Evolutionary conservation across 2,113 vertebrate species (phyloP).

Genomic region (Scomber scombrus): DNA sequence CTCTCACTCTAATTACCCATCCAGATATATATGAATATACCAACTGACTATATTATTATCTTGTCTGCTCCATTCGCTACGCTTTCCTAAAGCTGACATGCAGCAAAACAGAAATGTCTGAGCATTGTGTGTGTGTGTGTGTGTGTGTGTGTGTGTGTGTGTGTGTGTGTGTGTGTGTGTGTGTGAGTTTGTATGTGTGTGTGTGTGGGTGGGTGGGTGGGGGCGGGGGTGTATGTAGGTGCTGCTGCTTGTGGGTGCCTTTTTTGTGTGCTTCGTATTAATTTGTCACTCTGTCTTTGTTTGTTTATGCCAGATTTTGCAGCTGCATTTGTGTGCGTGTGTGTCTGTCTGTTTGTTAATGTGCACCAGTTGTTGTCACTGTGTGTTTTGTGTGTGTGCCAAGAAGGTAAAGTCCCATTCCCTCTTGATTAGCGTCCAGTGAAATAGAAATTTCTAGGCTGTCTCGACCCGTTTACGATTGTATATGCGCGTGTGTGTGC

Average conservation of each 20-base stretch:
- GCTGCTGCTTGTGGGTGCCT: constrained; percentile 23
- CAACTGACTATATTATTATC: constrained; percentile 64
- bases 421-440: constrained; percentile 60
- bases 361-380: constrained; percentile 40
- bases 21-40: constrained; percentile 49
- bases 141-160: not conserved
- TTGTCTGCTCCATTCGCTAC: constrained; percentile 56
- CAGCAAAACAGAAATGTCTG: constrained; percentile 48
- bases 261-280: constrained; percentile 43
- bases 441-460: constrained; percentile 51
- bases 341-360: too few species aligned
- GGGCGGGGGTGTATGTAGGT: not conserved
- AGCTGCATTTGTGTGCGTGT: constrained; percentile 7
- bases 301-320: constrained; percentile 39
- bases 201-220: not conserved
- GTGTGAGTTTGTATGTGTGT: constrained; percentile 3
- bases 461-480: constrained; percentile 36
- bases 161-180: constrained; percentile 1
- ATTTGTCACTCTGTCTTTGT: constrained; percentile 54
- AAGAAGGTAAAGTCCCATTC: constrained; percentile 59
- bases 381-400: constrained; percentile 52
- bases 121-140: constrained; percentile 2
- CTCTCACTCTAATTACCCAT: constrained; percentile 53
- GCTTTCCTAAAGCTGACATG: constrained; percentile 51
- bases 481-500: not conserved